These are phyloP conservation scores for Dinoponera quadriceps DNA, from an alignment of 1,140 invertebrate species.

Conservation along the genomic window DNA sequence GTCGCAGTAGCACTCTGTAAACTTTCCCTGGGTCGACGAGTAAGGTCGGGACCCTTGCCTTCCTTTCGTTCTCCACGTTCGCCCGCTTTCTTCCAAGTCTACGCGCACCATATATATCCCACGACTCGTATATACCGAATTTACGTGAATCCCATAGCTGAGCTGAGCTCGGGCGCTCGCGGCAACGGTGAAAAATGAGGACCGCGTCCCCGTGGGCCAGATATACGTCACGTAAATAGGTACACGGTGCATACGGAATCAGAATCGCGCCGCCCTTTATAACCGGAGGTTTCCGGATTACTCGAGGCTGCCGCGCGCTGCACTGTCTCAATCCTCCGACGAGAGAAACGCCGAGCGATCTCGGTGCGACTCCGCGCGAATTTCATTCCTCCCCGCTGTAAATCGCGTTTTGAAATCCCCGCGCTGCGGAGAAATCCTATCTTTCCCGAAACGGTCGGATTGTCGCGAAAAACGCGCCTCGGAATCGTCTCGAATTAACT, in stretches of 20 bases:
- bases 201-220: slow-evolving; percentile 43
- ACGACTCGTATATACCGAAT: slow-evolving; percentile 42
- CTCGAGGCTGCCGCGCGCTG: slow-evolving; percentile 7
- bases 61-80: not conserved
- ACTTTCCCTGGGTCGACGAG: slow-evolving; percentile 40
- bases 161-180: slow-evolving; percentile 26
- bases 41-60: slow-evolving; percentile 9
- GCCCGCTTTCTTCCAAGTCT: not conserved
- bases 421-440: too few relatives aligned
- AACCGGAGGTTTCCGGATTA: slow-evolving; percentile 38
- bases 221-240: slow-evolving; percentile 60
- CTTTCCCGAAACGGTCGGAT: too few relatives aligned
- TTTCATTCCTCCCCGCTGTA: too few relatives aligned
- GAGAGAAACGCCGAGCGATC: too few relatives aligned
- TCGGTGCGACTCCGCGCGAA: too few relatives aligned
- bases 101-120: not conserved
- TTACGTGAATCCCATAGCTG: slow-evolving; percentile 54
- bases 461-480: too few relatives aligned
- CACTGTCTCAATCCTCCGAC: slow-evolving; percentile 43
- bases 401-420: too few relatives aligned
- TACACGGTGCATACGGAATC: slow-evolving; percentile 59
- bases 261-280: slow-evolving; percentile 55
- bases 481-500: too few relatives aligned
- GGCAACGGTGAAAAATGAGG: slow-evolving; percentile 44
- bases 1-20: slow-evolving; percentile 46